Percentiles rank a stretch among this genome's conserved stretches.
These are phyloP conservation scores for Callitettix versicolor DNA, from an alignment of 1,140 invertebrate species.

Conservation along the genomic window DNA sequence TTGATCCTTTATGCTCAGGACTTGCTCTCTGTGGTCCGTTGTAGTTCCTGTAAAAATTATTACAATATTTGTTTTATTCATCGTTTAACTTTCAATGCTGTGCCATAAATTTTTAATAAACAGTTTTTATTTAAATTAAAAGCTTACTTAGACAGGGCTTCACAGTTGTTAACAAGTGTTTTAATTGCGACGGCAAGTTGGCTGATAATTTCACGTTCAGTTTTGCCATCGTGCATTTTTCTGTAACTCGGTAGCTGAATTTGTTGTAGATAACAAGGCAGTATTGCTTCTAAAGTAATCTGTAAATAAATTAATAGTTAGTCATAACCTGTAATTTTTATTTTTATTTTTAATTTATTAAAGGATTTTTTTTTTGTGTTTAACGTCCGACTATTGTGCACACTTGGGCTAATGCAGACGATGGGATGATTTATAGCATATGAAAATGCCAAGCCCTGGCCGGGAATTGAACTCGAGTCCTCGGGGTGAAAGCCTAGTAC, in stretches of 20 bases:
- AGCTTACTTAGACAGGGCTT: slow-evolving; percentile 82
- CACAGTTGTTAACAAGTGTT: slow-evolving; percentile 91
- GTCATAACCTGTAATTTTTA: not conserved
- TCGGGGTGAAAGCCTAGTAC: no score
- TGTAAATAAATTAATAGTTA: slow-evolving; percentile 36
- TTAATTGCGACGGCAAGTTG: slow-evolving; percentile 90
- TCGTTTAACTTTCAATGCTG: no score
- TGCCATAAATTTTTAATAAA: no score
- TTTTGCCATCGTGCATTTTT: slow-evolving; percentile 61
- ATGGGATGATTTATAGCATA: no score
- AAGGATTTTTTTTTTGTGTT: no score
- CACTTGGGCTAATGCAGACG: no score
- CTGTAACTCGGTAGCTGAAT: slow-evolving; percentile 81
- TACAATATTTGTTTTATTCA: no score
- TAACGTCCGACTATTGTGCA: no score
- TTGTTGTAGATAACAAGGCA: slow-evolving; percentile 89
- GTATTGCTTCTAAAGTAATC: slow-evolving; percentile 91
- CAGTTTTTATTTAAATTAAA: not conserved
- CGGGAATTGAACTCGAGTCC: no score
- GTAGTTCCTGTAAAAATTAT: slow-evolving; percentile 66
- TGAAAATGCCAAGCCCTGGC: no score
- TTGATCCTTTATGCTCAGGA: slow-evolving; percentile 77
- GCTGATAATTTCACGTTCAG: slow-evolving; percentile 88
- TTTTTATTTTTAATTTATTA: no score
- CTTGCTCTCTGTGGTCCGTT: slow-evolving; percentile 80